Evolutionary conservation across 1,140 invertebrate species (phyloP).

Genomic region (Littorina saxatilis): DNA sequence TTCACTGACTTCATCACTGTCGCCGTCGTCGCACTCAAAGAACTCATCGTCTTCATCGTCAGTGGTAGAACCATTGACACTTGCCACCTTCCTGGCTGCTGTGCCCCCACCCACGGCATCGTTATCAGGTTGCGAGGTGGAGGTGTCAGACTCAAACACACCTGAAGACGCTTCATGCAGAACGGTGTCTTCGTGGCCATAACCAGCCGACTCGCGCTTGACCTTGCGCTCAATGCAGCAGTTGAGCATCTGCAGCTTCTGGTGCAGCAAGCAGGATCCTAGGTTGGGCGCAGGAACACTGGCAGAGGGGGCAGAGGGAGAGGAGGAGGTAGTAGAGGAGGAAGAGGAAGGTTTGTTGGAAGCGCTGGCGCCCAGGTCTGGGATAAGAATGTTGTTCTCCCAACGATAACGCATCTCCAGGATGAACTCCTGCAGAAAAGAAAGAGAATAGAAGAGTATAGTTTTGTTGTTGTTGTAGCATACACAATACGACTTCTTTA

Average conservation of each 20-base stretch:
- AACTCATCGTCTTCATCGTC: conserved; percentile 89
- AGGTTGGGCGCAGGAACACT: conserved; percentile 86
- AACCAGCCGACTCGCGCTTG: conserved; percentile 73
- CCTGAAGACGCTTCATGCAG: conserved; percentile 25
- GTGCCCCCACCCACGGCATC: not conserved
- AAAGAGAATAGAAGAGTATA: no score
- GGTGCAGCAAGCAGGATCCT: conserved; percentile 92
- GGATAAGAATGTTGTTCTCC: conserved; percentile 87
- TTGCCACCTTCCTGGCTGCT: conserved; percentile 76
- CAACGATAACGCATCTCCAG: conserved; percentile 92
- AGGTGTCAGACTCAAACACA: not conserved
- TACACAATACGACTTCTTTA: no score
- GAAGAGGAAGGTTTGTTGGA: conserved; percentile 33
- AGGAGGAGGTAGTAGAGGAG: conserved; percentile 54
- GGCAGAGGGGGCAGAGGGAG: conserved; percentile 67
- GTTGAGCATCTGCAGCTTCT: conserved; percentile 96
- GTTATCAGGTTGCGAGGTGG: not conserved
- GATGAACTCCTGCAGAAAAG: conserved; percentile 84
- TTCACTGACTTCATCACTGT: conserved; percentile 44
- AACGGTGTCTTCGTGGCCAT: conserved; percentile 41
- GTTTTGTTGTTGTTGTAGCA: no score
- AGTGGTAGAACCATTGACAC: conserved; percentile 65
- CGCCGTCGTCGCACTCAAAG: conserved; percentile 83
- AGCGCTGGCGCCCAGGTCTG: conserved; percentile 77
- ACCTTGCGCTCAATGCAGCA: conserved; percentile 91